phyloP scores from a whole-genome alignment of 2,888 invertebrate species.

The Eutolmus rufibarbis region DNA sequence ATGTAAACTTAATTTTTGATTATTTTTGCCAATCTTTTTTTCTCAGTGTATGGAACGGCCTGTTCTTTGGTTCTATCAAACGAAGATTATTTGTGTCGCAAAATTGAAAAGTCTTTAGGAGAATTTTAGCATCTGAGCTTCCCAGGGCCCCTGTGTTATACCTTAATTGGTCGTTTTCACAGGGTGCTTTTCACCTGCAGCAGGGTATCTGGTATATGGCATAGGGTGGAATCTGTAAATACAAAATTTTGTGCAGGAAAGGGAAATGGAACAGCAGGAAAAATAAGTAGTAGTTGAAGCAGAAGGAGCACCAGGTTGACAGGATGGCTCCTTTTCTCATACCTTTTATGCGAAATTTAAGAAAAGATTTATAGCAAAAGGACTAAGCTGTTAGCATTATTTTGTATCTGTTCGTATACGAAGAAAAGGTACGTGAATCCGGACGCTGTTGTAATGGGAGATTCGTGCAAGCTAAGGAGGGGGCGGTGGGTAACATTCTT shows the following conservation, averaged over 20 bases:
- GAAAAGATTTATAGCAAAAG: slow-evolving; percentile 3
- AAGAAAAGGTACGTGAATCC: neutral
- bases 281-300: neutral
- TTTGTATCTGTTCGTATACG: neutral
- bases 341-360: slow-evolving; percentile 16
- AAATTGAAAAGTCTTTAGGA: neutral
- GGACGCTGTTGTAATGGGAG: neutral
- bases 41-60: neutral
- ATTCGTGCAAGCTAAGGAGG: neutral
- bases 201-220: neutral
- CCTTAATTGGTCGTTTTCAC: neutral
- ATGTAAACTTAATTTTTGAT: too few species aligned
- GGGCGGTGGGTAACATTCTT: neutral
- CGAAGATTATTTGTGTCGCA: neutral
- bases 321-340: neutral
- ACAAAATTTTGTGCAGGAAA: neutral
- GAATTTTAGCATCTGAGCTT: neutral
- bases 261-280: neutral
- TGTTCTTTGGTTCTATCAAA: neutral
- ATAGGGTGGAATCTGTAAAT: neutral
- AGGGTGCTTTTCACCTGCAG: neutral
- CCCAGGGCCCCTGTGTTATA: neutral
- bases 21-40: too few species aligned
- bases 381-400: slow-evolving; percentile 12
- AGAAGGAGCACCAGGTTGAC: neutral